These are phyloP conservation scores for Drosophila mayri DNA, from an alignment of 1,140 invertebrate species.

Conservation along the genomic window DNA sequence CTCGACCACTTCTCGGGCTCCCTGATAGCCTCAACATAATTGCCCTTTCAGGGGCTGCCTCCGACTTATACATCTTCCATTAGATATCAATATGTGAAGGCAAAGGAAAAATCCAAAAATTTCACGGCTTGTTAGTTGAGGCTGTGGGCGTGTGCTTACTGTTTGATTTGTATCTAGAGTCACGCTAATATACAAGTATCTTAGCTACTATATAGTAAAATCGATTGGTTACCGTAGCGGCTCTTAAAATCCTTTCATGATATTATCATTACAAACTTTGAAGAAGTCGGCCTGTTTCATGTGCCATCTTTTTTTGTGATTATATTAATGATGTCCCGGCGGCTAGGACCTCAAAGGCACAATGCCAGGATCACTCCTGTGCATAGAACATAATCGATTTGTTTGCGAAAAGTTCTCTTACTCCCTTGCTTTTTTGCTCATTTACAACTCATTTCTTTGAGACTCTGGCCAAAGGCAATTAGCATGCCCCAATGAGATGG, in stretches of 20 bases:
- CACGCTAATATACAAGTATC: conserved; percentile 21
- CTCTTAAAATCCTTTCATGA: conserved; percentile 56
- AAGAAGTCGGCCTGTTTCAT: conserved; percentile 58
- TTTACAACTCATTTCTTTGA: conserved; percentile 81
- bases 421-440: conserved; percentile 55
- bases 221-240: conserved; percentile 67
- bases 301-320: conserved; percentile 17
- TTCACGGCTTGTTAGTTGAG: conserved; percentile 75
- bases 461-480: conserved; percentile 78
- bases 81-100: conserved; percentile 28
- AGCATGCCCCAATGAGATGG: conserved; percentile 69
- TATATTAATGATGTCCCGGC: conserved; percentile 65
- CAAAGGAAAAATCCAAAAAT: conserved; percentile 37
- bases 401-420: conserved; percentile 39
- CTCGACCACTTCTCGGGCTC: conserved; percentile 12
- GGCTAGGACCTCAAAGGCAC: conserved; percentile 61
- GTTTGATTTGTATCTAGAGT: conserved; percentile 70
- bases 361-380: conserved; percentile 40
- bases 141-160: conserved; percentile 72
- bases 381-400: conserved; percentile 32
- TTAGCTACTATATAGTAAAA: conserved; percentile 32
- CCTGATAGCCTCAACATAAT: conserved; percentile 54
- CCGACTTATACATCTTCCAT: conserved; percentile 62
- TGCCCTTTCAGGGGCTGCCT: conserved; percentile 62
- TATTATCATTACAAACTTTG: conserved; percentile 74